phyloP scores from a whole-genome alignment of 2,888 invertebrate species.

The Neria commutata region DNA sequence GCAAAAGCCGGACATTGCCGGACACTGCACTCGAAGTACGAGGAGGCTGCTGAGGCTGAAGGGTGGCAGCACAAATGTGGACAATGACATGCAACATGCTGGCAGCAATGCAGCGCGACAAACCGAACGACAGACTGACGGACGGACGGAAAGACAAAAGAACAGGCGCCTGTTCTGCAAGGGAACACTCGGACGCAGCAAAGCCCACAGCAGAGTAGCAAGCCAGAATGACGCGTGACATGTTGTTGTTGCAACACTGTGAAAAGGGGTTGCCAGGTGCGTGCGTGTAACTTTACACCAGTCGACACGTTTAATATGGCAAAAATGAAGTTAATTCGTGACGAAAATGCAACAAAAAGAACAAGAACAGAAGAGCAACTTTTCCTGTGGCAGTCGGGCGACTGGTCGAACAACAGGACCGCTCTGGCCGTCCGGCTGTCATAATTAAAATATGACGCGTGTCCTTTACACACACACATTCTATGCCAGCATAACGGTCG shows the following conservation, averaged over 20 bases:
- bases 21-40: neutral
- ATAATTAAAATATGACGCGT: conserved; percentile 54
- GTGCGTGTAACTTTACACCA: conserved; percentile 2
- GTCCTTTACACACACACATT: conserved; percentile 34
- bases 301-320: neutral
- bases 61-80: neutral
- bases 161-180: too few relatives aligned
- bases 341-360: conserved; percentile 38
- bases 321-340: conserved; percentile 4
- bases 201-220: neutral
- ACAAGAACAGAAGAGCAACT: too few relatives aligned
- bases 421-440: conserved; percentile 41
- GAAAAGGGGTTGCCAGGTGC: neutral
- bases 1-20: neutral
- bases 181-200: too few relatives aligned
- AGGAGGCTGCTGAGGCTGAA: neutral
- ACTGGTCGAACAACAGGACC: conserved; percentile 21
- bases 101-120: neutral
- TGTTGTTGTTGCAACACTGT: neutral
- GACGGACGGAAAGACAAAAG: neutral
- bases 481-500: conserved; percentile 35
- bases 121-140: neutral
- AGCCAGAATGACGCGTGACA: conserved; percentile 6
- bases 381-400: conserved; percentile 14
- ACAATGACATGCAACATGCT: neutral